Percentiles rank a stretch among this genome's conserved stretches.
Evolutionary conservation across 2,888 invertebrate genomes (phyloP).

Genomic region (Steinernema carpocapsae): DNA sequence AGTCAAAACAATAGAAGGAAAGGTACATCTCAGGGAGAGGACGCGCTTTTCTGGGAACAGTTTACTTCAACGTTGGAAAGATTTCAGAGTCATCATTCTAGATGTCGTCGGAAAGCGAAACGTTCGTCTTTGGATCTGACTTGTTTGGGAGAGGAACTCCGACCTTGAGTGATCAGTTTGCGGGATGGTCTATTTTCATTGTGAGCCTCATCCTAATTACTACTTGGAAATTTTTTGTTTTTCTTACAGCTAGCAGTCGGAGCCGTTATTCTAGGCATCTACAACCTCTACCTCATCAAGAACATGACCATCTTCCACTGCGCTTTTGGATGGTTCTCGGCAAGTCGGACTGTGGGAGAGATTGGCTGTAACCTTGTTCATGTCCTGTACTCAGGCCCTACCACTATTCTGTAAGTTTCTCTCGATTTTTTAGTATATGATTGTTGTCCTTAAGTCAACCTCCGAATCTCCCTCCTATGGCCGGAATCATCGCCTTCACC

Average conservation of each 20-base stretch:
- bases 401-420: not conserved
- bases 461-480: not conserved
- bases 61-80: no score
- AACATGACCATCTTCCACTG: not conserved
- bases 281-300: not conserved
- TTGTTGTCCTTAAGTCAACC: conserved; percentile 1
- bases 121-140: no score
- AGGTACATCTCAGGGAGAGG: no score
- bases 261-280: not conserved
- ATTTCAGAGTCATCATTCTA: no score
- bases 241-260: not conserved
- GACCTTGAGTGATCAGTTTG: no score
- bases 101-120: no score
- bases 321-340: not conserved
- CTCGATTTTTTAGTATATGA: not conserved
- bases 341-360: not conserved
- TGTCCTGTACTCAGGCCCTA: not conserved
- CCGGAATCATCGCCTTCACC: not conserved
- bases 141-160: no score
- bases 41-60: no score
- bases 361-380: not conserved
- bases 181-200: no score
- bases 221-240: no score
- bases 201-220: no score
- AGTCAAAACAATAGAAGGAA: no score